Conservation (phyloP, 2,113 vertebrate species). For the Seriola quinqueradiata region DNA sequence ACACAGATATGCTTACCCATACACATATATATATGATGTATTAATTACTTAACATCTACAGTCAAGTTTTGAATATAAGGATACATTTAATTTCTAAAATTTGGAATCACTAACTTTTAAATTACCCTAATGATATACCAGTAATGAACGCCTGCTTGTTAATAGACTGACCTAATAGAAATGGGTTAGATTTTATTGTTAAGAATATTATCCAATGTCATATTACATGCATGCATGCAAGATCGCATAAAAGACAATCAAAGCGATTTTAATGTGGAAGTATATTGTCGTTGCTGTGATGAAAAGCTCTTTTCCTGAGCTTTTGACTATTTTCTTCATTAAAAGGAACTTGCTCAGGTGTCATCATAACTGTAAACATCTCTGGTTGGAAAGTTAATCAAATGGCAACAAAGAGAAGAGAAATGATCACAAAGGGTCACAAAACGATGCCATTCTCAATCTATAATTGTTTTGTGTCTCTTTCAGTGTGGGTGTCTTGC, state of each 20-base stretch:
- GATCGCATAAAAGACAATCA: neutral
- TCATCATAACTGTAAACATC: neutral
- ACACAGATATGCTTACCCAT: neutral
- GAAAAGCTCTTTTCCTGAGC: neutral
- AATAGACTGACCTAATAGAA: neutral
- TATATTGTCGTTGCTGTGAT: no score
- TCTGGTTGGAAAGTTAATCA: no score
- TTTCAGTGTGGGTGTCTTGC: no score
- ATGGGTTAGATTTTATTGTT: no score
- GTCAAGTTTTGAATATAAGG: neutral
- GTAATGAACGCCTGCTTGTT: neutral
- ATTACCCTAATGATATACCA: neutral
- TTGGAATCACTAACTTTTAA: neutral
- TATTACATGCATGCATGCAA: neutral
- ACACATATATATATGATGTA: conserved; percentile 14
- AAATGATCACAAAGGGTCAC: no score
- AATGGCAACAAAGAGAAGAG: no score
- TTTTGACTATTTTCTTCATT: neutral
- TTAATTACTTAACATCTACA: conserved; percentile 32
- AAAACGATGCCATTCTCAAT: no score
- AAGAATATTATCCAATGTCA: no score
- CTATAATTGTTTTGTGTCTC: no score
- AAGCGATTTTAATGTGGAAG: neutral
- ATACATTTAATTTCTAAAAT: neutral
- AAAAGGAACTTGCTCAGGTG: neutral